Conservation (phyloP, 2,888 invertebrate species). For the Loripinus fragilis region DNA sequence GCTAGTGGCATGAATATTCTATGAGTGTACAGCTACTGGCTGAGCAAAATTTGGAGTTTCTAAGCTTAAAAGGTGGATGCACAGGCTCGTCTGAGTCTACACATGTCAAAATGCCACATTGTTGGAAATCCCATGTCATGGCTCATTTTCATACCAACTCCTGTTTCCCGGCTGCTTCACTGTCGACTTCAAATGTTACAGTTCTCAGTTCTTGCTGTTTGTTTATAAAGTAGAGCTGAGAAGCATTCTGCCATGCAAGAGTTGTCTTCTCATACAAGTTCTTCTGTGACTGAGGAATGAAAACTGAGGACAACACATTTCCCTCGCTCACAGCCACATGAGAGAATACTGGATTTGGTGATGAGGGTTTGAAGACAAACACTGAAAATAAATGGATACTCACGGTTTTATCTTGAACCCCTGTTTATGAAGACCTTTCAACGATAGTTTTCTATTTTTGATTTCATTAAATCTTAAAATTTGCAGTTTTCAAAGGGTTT, state of each 20-base stretch:
- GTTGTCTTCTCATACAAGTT: conserved; percentile 48
- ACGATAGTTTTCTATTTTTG: no score
- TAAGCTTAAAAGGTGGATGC: no score
- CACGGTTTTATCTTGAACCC: no score
- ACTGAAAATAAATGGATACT: conserved; percentile 84
- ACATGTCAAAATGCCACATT: no score
- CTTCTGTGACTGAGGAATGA: conserved; percentile 70
- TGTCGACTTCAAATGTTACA: conserved; percentile 48
- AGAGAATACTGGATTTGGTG: conserved; percentile 64
- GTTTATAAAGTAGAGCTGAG: conserved; percentile 77
- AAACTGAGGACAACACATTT: conserved; percentile 64
- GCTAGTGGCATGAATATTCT: no score
- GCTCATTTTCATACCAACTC: conserved; percentile 52
- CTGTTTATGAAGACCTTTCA: no score
- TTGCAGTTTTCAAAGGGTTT: no score
- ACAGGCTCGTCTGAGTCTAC: no score
- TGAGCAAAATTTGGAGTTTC: no score
- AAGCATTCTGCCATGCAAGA: conserved; percentile 72
- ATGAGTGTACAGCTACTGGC: no score
- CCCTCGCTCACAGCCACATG: conserved; percentile 50
- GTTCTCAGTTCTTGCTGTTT: conserved; percentile 71
- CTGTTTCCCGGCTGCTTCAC: conserved; percentile 21
- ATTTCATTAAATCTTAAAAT: no score
- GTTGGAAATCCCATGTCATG: no score
- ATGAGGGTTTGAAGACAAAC: conserved; percentile 85